Evolutionary conservation across 2,888 invertebrate genomes (phyloP).

Genomic region (Sussaba pulchella): DNA sequence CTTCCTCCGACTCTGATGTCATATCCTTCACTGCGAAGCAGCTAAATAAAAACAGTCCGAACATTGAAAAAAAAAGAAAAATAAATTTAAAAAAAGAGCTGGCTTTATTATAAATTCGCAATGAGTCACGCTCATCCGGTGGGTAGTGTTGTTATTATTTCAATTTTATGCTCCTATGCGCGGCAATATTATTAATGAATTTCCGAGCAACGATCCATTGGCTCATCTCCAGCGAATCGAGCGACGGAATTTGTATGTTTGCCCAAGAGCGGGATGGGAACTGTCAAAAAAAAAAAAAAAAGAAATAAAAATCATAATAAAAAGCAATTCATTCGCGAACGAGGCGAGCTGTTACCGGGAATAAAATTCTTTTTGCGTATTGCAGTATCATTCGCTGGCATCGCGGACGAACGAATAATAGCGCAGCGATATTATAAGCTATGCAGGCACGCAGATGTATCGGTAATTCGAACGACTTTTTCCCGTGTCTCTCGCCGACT

Average conservation of each 20-base stretch:
- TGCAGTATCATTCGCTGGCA: constrained; percentile 29
- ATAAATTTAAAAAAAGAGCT: neutral
- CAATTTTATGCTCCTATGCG: constrained; percentile 15
- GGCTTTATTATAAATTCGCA: constrained; percentile 53
- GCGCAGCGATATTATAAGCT: neutral
- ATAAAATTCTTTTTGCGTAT: constrained; percentile 65
- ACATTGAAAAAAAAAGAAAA: too few species aligned
- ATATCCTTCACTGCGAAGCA: constrained; percentile 44
- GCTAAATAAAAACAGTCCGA: constrained; percentile 36
- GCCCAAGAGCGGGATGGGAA: constrained; percentile 23
- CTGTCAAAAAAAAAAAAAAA: constrained; percentile 30
- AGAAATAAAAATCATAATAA: too few species aligned
- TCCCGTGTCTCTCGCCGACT: constrained; percentile 13
- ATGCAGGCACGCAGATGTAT: constrained; percentile 56
- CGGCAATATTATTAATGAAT: constrained; percentile 57
- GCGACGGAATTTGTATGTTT: constrained; percentile 48
- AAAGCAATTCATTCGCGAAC: constrained; percentile 22
- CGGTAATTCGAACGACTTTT: constrained; percentile 73
- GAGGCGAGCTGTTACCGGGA: constrained; percentile 54
- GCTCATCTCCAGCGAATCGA: constrained; percentile 23
- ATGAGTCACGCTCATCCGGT: constrained; percentile 8
- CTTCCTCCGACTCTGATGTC: constrained; percentile 36
- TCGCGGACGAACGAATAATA: constrained; percentile 19
- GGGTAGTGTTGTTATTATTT: neutral
- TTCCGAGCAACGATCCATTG: constrained; percentile 52